phyloP scores from a whole-genome alignment of 2,888 invertebrate genomes.

The Caenorhabditis japonica region DNA sequence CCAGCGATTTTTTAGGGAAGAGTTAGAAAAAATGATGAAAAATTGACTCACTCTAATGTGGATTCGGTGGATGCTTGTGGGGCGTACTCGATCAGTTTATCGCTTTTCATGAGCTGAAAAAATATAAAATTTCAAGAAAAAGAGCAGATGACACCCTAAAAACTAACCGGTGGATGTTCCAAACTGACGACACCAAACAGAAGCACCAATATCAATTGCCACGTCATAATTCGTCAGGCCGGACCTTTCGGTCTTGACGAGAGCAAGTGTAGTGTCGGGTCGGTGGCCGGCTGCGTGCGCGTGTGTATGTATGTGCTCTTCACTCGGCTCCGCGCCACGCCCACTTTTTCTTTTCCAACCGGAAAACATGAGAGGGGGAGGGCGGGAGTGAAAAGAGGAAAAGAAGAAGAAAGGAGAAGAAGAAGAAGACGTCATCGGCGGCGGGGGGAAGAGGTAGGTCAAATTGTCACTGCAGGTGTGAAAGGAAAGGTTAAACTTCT shows the following conservation, averaged over 20 bases:
- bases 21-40: too few relatives aligned
- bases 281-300: too few relatives aligned
- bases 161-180: too few relatives aligned
- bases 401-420: not conserved
- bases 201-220: too few relatives aligned
- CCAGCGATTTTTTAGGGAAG: too few relatives aligned
- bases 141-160: too few relatives aligned
- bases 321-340: constrained; percentile 22
- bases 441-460: not conserved
- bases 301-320: constrained; percentile 36
- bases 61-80: constrained; percentile 50
- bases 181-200: too few relatives aligned
- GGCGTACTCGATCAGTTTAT: constrained; percentile 66
- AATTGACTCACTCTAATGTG: constrained; percentile 7
- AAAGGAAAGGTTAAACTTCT: not conserved
- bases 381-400: not conserved
- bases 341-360: constrained; percentile 43
- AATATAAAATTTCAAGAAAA: constrained; percentile 8
- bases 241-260: too few relatives aligned
- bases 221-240: too few relatives aligned
- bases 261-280: too few relatives aligned
- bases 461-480: not conserved
- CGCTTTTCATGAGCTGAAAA: constrained; percentile 58
- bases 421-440: not conserved
- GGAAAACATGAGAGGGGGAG: constrained; percentile 38